Conservation (phyloP, 2,888 invertebrate genomes). For the Hypomecis atomaria region DNA sequence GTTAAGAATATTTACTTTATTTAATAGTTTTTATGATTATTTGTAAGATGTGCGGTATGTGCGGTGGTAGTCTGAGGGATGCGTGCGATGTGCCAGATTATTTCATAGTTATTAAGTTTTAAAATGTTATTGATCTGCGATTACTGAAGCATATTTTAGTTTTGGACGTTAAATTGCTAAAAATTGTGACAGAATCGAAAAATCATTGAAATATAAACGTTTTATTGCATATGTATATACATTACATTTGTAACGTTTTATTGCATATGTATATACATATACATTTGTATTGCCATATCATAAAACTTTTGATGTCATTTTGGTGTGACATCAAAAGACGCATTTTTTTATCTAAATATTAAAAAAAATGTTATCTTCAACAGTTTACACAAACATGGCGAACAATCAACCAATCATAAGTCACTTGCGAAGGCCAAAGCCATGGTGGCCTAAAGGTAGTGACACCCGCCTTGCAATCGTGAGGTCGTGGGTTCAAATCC, state of each 20-base stretch:
- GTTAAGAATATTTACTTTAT: slow-evolving; percentile 78
- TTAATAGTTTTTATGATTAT: slow-evolving; percentile 57
- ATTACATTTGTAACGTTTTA: too few species aligned
- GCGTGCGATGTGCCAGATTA: slow-evolving; percentile 75
- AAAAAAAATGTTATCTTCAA: too few species aligned
- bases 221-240: neutral
- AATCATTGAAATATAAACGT: slow-evolving; percentile 16
- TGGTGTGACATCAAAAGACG: too few species aligned
- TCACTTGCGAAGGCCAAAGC: too few species aligned
- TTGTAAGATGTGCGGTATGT: slow-evolving; percentile 51
- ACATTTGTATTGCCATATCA: too few species aligned
- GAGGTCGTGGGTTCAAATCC: too few species aligned
- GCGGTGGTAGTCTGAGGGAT: slow-evolving; percentile 58
- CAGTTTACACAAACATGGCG: too few species aligned
- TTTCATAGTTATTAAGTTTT: slow-evolving; percentile 55
- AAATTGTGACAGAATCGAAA: neutral
- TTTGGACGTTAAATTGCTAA: slow-evolving; percentile 18
- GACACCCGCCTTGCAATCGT: too few species aligned
- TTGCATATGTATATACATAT: neutral
- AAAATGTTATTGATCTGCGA: slow-evolving; percentile 68
- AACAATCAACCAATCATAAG: too few species aligned
- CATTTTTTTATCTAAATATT: too few species aligned
- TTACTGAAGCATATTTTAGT: slow-evolving; percentile 49
- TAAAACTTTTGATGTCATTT: too few species aligned
- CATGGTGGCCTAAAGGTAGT: too few species aligned